Conservation (phyloP, 2,113 vertebrate species). For the Tupaia chinensis region DNA sequence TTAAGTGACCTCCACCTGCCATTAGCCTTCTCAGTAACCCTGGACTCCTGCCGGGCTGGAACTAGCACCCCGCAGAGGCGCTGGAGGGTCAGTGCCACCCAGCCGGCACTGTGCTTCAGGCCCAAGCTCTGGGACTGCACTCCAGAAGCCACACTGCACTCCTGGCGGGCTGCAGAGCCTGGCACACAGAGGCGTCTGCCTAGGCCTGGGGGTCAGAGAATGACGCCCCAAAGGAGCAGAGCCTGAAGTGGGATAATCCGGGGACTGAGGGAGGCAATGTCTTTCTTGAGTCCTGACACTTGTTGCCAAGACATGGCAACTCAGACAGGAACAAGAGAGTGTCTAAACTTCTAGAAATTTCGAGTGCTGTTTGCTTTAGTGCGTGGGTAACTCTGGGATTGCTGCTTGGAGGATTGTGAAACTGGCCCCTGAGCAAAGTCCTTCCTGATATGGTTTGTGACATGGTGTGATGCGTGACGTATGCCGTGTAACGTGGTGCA, state of each 20-base stretch:
- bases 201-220: rapidly evolving
- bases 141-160: too few relatives aligned
- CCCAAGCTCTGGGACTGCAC: neutral
- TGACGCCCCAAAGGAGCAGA: too few relatives aligned
- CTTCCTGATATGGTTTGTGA: neutral
- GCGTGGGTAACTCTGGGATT: neutral
- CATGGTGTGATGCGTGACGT: neutral
- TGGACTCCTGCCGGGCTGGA: neutral
- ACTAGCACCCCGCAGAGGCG: neutral
- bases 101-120: neutral
- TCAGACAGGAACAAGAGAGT: neutral
- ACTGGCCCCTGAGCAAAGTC: slow-evolving; percentile 21
- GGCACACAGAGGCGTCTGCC: neutral
- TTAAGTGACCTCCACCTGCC: neutral
- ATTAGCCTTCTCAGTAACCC: neutral
- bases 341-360: neutral
- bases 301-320: neutral
- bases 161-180: neutral
- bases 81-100: neutral
- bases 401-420: neutral
- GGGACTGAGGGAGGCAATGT: neutral
- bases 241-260: neutral
- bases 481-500: neutral
- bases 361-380: neutral
- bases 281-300: neutral